Evolutionary conservation across 1,140 invertebrate species (phyloP), one percentile per base, ranked within the genome.

Genomic region (Papilio aristodemus): DNA sequence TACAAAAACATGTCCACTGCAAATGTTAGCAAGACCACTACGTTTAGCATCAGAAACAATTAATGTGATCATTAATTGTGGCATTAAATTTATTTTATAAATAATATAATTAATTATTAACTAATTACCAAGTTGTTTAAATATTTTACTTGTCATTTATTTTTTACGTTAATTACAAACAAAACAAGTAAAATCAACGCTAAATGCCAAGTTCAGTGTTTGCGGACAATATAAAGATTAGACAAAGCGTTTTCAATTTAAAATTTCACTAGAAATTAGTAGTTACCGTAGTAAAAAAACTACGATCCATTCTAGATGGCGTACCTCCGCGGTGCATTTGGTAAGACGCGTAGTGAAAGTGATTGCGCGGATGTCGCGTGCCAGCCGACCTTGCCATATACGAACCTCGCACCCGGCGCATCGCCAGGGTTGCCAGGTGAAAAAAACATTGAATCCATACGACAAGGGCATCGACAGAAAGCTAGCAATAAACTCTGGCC

Each of bases 281-380:
- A 66, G n/a, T 37, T 57, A 36, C 10, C 43, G 25, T 37, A 10
- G 17, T 32, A 43, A 19, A 46, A 50, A 46, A 66, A 50, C 25
- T 54, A 46, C 13, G 39, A 25, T 32, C 63, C 25, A 69, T 79
- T 87, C 82, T 80, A 86, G 79, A 62, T 63, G 38, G 70, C 60
- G 69, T 79, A 77, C 69, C 77, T 87, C 81, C 72, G 68, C 69
- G 80, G 77, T 83, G 81, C 80, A 80, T 89, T 87, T 88, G 86
- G 85, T 83, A 91, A 91, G 87, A 89, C 84, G 84, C 81, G 81
- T 83, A 80, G 88, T 89, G 86, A 90, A 90, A 89, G 86, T 89
- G 88, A 87, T 87, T 84, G 85, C 85, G 80, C 74, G 70, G 78
- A 78, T 85, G 86, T 87, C 85, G 86, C 85, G 84, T 84, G 88